Evolutionary conservation across 2,797 vertebrate genomes (phyloP).

Genomic region (Karalla daura): DNA sequence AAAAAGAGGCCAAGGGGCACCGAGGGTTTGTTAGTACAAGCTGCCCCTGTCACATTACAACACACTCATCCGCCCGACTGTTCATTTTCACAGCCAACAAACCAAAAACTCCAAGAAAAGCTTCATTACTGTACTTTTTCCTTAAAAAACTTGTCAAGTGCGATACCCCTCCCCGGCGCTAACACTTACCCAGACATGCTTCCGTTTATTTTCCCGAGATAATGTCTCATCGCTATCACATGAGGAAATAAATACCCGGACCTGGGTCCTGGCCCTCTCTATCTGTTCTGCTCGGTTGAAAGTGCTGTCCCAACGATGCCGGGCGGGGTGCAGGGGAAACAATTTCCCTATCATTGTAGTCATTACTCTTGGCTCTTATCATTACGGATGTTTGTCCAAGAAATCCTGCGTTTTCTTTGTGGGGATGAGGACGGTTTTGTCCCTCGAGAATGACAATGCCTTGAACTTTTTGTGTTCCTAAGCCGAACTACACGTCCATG

Average conservation of each 20-base stretch:
- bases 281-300: conserved; percentile 24
- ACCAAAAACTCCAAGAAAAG: neutral
- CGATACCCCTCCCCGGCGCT: conserved; percentile 6
- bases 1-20: neutral
- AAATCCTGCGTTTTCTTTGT: conserved; percentile 24
- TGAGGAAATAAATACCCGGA: conserved; percentile 50
- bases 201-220: conserved; percentile 59
- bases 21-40: neutral
- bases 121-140: conserved; percentile 7
- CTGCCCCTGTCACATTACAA: neutral
- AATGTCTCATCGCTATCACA: conserved; percentile 49
- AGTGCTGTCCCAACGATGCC: conserved; percentile 34
- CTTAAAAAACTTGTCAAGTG: conserved; percentile 7
- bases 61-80: neutral
- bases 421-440: conserved; percentile 24
- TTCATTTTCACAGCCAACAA: neutral
- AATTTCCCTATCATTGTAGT: conserved; percentile 71
- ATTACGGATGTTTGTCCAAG: conserved; percentile 69
- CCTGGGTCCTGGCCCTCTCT: conserved; percentile 14
- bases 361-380: conserved; percentile 71
- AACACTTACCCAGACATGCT: conserved; percentile 30
- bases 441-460: conserved; percentile 8
- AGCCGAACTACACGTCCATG: neutral
- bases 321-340: conserved; percentile 60
- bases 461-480: neutral